These are phyloP conservation scores for Podargus strigoides DNA, from an alignment of 2,797 vertebrate species.

Conservation along the genomic window DNA sequence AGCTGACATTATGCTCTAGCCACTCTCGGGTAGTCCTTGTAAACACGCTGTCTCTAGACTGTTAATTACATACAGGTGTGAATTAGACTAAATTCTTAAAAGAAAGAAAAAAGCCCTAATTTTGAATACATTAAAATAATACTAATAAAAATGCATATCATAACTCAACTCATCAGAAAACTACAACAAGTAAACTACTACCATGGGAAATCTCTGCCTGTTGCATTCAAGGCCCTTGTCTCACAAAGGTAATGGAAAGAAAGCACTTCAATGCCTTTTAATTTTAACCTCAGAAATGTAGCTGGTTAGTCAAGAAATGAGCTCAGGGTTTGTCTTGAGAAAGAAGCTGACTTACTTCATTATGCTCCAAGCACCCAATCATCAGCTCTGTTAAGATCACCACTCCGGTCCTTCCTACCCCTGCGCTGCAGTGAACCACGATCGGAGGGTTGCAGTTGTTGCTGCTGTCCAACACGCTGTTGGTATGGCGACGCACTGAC, in stretches of 20 bases:
- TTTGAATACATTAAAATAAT: not conserved
- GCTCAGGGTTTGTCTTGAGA: not conserved
- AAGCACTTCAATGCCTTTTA: not conserved
- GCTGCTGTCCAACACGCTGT: slow-evolving; percentile 91
- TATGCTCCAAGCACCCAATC: slow-evolving; percentile 95
- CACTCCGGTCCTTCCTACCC: slow-evolving; percentile 91
- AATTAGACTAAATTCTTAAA: not conserved
- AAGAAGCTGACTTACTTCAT: slow-evolving; percentile 79
- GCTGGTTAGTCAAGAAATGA: not conserved
- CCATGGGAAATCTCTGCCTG: not conserved
- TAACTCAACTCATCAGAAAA: not conserved
- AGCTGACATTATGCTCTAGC: not conserved
- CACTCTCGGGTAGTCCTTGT: not conserved
- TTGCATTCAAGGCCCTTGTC: not conserved
- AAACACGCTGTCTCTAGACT: not conserved
- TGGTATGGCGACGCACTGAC: slow-evolving; percentile 93
- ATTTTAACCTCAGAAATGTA: not conserved
- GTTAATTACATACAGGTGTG: not conserved
- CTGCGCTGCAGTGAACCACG: slow-evolving; percentile 93
- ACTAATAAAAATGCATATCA: not conserved
- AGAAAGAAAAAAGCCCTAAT: not conserved
- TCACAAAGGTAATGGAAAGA: not conserved
- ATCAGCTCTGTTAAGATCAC: slow-evolving; percentile 95
- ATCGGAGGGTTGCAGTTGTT: slow-evolving; percentile 87
- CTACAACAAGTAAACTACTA: not conserved